phyloP scores from a whole-genome alignment of 2,888 invertebrate genomes.

The Drosophila kambysellisi region DNA sequence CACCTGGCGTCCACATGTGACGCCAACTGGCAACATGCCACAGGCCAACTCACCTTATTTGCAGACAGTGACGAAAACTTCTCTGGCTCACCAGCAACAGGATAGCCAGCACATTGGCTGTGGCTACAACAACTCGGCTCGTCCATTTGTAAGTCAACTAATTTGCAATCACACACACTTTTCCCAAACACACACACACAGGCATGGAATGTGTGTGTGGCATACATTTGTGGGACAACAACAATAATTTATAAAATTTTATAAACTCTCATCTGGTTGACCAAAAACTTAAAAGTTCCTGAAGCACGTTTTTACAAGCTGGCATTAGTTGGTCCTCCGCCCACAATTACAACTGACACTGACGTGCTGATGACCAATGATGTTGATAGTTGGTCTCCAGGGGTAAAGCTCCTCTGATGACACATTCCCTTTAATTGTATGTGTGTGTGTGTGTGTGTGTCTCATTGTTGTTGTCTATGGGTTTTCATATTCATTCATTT shows the following conservation, averaged over 20 bases:
- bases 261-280: conserved; percentile 62
- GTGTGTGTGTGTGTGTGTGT: conserved; percentile 6
- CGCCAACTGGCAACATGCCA: conserved; percentile 91
- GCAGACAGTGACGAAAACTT: conserved; percentile 93
- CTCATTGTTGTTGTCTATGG: conserved; percentile 64
- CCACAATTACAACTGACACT: conserved; percentile 20
- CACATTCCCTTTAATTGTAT: conserved; percentile 2
- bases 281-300: conserved; percentile 60
- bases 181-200: conserved; percentile 17
- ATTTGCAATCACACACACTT: conserved; percentile 46
- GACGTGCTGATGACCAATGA: conserved; percentile 77
- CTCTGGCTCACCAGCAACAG: conserved; percentile 90
- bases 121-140: conserved; percentile 94
- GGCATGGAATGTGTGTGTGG: conserved; percentile 48
- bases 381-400: conserved; percentile 72
- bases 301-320: conserved; percentile 44
- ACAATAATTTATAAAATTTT: conserved; percentile 74
- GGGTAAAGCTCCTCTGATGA: conserved; percentile 24
- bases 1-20: conserved; percentile 96
- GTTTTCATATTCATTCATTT: conserved; percentile 74
- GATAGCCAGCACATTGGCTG: conserved; percentile 92
- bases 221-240: conserved; percentile 51
- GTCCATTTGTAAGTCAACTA: conserved; percentile 89
- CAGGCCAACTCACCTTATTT: conserved; percentile 84
- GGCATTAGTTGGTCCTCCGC: conserved; percentile 20